Conservation (phyloP, 1,140 invertebrate species). For the Pseudomyrmex dendroicus region DNA sequence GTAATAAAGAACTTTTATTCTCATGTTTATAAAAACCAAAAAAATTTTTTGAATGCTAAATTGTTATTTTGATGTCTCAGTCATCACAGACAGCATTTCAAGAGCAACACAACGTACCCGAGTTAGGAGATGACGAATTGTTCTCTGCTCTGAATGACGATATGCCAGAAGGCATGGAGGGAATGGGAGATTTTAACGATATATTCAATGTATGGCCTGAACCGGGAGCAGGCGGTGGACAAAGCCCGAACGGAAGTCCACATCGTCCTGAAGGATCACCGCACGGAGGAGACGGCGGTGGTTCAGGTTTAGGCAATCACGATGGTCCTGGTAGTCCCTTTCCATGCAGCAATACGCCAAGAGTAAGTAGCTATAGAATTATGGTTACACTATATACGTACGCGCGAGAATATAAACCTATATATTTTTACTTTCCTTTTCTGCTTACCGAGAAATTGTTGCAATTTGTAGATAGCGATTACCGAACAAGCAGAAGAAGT, state of each 20-base stretch:
- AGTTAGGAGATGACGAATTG: constrained; percentile 91
- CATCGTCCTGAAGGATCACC: constrained; percentile 85
- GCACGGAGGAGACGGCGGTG: constrained; percentile 87
- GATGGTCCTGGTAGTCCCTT: constrained; percentile 87
- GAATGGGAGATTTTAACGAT: constrained; percentile 90
- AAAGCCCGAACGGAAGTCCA: constrained; percentile 87
- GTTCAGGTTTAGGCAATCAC: constrained; percentile 84
- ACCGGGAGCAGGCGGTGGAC: constrained; percentile 87
- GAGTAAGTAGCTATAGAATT: constrained; percentile 74
- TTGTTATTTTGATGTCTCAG: constrained; percentile 82
- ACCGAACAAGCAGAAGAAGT: constrained; percentile 89
- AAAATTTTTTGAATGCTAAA: not conserved
- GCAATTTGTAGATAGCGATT: constrained; percentile 80
- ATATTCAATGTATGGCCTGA: constrained; percentile 90
- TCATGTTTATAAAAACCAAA: too few relatives aligned
- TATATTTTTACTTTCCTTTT: too few relatives aligned
- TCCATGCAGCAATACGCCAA: constrained; percentile 86
- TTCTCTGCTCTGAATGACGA: constrained; percentile 88
- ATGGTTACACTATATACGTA: too few relatives aligned
- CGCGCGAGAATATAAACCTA: too few relatives aligned
- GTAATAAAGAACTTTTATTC: constrained; percentile 83
- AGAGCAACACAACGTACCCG: constrained; percentile 91
- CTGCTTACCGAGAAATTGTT: not conserved
- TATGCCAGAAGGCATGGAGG: constrained; percentile 90
- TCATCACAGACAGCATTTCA: constrained; percentile 94